Conservation (phyloP, 37 sponge, comb jelly and placozoan genomes). For the Aphrocallistes beatrix region DNA sequence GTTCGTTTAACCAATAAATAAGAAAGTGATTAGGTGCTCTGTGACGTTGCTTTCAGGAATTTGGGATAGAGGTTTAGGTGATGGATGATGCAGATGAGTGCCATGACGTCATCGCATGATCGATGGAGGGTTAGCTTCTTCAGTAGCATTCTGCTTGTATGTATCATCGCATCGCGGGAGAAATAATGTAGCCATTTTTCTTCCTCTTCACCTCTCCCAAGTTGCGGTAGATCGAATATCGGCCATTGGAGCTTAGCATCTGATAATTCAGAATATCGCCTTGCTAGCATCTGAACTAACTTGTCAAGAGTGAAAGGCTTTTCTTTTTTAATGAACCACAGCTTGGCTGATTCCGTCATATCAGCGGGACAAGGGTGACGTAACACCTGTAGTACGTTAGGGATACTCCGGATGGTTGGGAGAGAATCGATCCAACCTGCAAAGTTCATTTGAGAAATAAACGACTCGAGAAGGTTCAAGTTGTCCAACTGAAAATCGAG, state of each 20-base stretch:
- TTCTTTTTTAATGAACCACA: neutral
- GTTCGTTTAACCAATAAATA: too few species aligned
- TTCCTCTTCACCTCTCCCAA: neutral
- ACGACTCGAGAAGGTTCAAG: neutral
- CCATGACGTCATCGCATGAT: neutral
- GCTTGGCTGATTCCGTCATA: neutral
- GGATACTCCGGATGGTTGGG: neutral
- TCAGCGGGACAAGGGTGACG: neutral
- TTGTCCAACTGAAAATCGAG: neutral
- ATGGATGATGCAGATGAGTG: neutral
- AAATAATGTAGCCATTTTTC: neutral
- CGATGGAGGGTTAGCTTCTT: neutral
- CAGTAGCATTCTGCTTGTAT: neutral
- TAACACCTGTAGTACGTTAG: neutral
- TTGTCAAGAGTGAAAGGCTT: neutral
- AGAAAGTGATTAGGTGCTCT: neutral
- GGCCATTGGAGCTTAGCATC: neutral
- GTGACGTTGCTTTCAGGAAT: neutral
- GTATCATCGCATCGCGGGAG: neutral
- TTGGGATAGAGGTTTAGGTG: neutral
- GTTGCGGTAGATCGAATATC: neutral
- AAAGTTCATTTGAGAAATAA: neutral
- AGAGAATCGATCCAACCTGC: neutral
- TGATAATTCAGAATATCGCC: neutral
- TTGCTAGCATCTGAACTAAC: neutral